A percentile compares a stretch with the other conserved stretches of the same genome.
Conservation (phyloP, 1,140 invertebrate species). For the Achroia grisella region DNA sequence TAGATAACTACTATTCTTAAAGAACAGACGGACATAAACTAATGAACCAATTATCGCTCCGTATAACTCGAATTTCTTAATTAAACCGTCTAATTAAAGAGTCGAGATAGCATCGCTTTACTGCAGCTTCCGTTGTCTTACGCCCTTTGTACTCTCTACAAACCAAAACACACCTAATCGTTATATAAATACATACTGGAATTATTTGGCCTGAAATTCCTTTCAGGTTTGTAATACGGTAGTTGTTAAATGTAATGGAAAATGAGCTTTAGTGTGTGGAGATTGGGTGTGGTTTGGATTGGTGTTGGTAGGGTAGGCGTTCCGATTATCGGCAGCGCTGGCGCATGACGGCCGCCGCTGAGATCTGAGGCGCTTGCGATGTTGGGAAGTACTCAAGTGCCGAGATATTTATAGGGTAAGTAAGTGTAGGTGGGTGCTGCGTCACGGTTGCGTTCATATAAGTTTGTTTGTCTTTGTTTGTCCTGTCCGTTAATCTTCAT, state of each 20-base stretch:
- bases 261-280: not conserved
- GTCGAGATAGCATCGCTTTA: slow-evolving; percentile 31
- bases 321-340: slow-evolving; percentile 40
- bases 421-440: slow-evolving; percentile 4
- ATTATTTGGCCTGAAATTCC: not conserved
- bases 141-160: slow-evolving; percentile 22
- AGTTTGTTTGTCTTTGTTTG: no score
- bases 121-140: slow-evolving; percentile 41
- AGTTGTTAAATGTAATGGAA: not conserved
- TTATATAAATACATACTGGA: not conserved
- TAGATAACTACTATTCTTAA: no score
- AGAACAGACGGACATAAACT: slow-evolving; percentile 10
- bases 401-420: slow-evolving; percentile 37
- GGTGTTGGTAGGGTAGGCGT: slow-evolving; percentile 35
- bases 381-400: not conserved
- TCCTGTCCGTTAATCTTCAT: no score
- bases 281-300: not conserved
- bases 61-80: slow-evolving; percentile 44
- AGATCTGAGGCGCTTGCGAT: slow-evolving; percentile 31
- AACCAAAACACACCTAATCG: slow-evolving; percentile 12
- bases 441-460: no score
- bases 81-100: slow-evolving; percentile 56
- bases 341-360: slow-evolving; percentile 53
- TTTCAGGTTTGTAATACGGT: not conserved
- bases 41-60: slow-evolving; percentile 52